A percentile compares a stretch with the other conserved stretches of the same genome.
phyloP scores from a whole-genome alignment of 2,113 vertebrate genomes.

The Thunnus thynnus region DNA sequence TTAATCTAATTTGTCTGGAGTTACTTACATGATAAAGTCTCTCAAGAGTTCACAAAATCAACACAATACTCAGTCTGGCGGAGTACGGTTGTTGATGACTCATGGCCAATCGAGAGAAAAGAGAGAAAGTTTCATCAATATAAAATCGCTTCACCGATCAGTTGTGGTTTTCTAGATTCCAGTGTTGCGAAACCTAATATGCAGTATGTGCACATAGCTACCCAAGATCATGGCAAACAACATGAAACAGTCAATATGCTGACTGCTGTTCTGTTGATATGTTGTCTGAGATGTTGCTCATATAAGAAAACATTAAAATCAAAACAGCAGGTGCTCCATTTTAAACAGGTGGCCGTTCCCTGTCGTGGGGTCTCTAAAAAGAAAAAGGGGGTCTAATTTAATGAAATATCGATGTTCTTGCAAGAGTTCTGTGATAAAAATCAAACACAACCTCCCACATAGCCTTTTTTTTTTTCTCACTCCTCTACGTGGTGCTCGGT shows the following conservation, averaged over 20 bases:
- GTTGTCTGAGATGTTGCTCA: conserved; percentile 2
- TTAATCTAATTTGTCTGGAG: too few species aligned
- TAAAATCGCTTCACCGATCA: background rate
- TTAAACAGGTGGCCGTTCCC: conserved; percentile 39
- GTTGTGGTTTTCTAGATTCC: background rate
- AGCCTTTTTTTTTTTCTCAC: background rate
- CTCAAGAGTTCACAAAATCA: background rate
- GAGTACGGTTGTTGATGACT: background rate
- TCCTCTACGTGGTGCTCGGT: conserved; percentile 27
- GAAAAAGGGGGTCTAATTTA: conserved; percentile 44
- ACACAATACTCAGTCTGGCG: background rate
- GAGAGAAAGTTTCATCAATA: too few species aligned
- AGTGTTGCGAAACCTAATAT: background rate
- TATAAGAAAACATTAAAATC: background rate
- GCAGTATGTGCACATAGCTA: background rate
- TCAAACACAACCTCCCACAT: conserved; percentile 54
- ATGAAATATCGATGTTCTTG: conserved; percentile 49
- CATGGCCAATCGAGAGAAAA: background rate
- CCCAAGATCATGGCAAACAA: background rate
- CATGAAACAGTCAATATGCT: background rate
- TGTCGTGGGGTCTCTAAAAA: conserved; percentile 27
- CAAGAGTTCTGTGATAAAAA: conserved; percentile 43
- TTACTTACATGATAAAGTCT: background rate
- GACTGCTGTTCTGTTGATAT: conserved; percentile 22
- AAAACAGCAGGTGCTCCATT: conserved; percentile 45